Evolutionary conservation across 1,140 invertebrate species (phyloP).

Genomic region (Dryas iulia): DNA sequence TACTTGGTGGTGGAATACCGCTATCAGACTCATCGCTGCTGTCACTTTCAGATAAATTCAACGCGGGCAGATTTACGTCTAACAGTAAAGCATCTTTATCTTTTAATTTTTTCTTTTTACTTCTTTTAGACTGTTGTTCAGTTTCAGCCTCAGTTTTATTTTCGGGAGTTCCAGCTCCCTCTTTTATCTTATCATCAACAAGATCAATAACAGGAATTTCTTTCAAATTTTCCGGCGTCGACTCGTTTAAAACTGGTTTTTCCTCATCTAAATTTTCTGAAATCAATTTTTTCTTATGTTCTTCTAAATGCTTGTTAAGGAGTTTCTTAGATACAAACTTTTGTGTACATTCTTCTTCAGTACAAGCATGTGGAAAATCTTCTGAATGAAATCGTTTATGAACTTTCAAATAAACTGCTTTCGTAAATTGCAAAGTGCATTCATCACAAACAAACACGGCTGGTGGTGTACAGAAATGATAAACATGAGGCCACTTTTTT

Average conservation of each 20-base stretch:
- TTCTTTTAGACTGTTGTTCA: slow-evolving; percentile 71
- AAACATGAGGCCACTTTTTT: slow-evolving; percentile 94
- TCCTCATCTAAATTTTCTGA: slow-evolving; percentile 61
- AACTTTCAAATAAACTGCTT: slow-evolving; percentile 89
- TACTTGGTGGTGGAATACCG: slow-evolving; percentile 67
- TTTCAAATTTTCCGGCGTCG: slow-evolving; percentile 43
- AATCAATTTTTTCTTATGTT: slow-evolving; percentile 62
- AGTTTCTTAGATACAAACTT: slow-evolving; percentile 91
- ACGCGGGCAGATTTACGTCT: slow-evolving; percentile 86
- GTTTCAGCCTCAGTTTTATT: slow-evolving; percentile 52
- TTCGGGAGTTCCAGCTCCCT: slow-evolving; percentile 55
- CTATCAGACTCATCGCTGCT: slow-evolving; percentile 88
- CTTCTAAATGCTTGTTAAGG: slow-evolving; percentile 84
- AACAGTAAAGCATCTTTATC: slow-evolving; percentile 82
- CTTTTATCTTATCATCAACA: slow-evolving; percentile 56
- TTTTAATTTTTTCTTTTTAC: slow-evolving; percentile 82
- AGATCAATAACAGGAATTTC: slow-evolving; percentile 62
- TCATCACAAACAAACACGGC: slow-evolving; percentile 89
- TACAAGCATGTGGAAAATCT: slow-evolving; percentile 87
- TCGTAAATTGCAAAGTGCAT: slow-evolving; percentile 87
- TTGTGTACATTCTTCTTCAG: slow-evolving; percentile 84
- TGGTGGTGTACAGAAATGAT: slow-evolving; percentile 93
- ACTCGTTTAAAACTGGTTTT: slow-evolving; percentile 51
- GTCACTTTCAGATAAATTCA: slow-evolving; percentile 90
- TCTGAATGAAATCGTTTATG: slow-evolving; percentile 89